These are phyloP conservation scores for Hemicrepidius hirtus DNA, from an alignment of 2,888 invertebrate genomes.

Conservation along the genomic window DNA sequence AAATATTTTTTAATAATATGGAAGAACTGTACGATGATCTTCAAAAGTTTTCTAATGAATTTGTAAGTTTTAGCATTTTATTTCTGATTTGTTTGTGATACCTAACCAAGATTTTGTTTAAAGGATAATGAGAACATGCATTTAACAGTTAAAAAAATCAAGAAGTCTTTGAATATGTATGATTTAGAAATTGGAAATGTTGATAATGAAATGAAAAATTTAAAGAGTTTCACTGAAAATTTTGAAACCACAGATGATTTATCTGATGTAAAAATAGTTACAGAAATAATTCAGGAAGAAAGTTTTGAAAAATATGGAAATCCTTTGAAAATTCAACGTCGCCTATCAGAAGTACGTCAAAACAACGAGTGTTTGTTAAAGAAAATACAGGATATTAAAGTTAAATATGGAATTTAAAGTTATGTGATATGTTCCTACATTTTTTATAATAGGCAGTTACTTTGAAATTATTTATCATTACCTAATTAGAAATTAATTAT, in stretches of 20 bases:
- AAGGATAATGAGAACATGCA: not conserved
- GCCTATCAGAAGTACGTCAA: not conserved
- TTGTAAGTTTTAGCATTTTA: too few species aligned
- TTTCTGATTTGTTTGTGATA: not conserved
- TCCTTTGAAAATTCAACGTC: slow-evolving; percentile 4
- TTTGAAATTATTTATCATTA: too few species aligned
- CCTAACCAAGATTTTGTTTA: not conserved
- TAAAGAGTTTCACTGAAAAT: slow-evolving; percentile 13
- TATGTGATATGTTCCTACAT: too few species aligned
- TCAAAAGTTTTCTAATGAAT: not conserved
- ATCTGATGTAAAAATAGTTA: not conserved
- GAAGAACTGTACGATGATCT: slow-evolving; percentile 1
- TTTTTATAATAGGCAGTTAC: too few species aligned
- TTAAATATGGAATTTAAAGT: slow-evolving; percentile 9
- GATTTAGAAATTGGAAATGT: not conserved
- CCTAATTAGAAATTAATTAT: too few species aligned
- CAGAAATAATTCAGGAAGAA: slow-evolving; percentile 26
- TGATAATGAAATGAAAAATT: slow-evolving; percentile 4
- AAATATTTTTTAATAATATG: not conserved
- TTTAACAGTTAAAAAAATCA: not conserved
- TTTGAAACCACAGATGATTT: not conserved
- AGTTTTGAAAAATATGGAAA: slow-evolving; percentile 1
- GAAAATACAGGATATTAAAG: slow-evolving; percentile 2
- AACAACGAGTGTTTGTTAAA: not conserved
- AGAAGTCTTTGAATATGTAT: not conserved